A percentile compares a stretch with the other conserved stretches of the same genome.
Conservation (phyloP, 2,888 invertebrate genomes). For the Macrophya annulata region DNA sequence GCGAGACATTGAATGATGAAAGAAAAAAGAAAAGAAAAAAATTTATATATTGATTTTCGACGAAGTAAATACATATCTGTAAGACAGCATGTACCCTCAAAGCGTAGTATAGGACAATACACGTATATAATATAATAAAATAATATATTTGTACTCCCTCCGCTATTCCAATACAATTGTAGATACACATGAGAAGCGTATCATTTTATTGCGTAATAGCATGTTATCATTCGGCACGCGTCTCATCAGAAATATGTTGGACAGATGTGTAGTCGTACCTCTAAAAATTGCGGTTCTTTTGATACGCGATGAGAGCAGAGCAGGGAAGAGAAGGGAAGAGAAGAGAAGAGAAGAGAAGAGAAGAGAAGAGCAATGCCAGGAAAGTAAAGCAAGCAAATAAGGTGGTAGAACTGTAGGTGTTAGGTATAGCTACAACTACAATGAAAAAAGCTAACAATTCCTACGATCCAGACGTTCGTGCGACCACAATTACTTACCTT, state of each 20-base stretch:
- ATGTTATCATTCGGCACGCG: conserved; percentile 68
- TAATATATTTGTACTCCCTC: background rate
- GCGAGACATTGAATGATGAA: background rate
- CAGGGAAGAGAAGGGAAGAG: background rate
- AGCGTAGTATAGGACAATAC: background rate
- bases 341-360: background rate
- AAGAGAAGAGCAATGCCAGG: background rate
- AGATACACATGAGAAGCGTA: conserved; percentile 11
- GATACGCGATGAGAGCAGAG: background rate
- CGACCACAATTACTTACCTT: conserved; percentile 26
- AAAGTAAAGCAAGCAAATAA: background rate
- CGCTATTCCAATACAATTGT: conserved; percentile 6
- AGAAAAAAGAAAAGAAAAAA: background rate
- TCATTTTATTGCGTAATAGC: conserved; percentile 52
- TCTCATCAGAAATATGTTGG: conserved; percentile 71
- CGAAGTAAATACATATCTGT: background rate
- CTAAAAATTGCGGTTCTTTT: conserved; percentile 50
- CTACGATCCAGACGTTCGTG: conserved; percentile 36
- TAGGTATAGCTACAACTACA: background rate
- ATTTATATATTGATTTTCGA: background rate
- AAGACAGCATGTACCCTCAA: background rate
- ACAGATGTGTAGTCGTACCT: conserved; percentile 65
- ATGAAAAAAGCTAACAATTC: background rate
- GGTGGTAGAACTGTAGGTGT: background rate
- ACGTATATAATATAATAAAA: background rate